Conservation (phyloP, 2,113 vertebrate genomes). For the Carassius carassius region DNA sequence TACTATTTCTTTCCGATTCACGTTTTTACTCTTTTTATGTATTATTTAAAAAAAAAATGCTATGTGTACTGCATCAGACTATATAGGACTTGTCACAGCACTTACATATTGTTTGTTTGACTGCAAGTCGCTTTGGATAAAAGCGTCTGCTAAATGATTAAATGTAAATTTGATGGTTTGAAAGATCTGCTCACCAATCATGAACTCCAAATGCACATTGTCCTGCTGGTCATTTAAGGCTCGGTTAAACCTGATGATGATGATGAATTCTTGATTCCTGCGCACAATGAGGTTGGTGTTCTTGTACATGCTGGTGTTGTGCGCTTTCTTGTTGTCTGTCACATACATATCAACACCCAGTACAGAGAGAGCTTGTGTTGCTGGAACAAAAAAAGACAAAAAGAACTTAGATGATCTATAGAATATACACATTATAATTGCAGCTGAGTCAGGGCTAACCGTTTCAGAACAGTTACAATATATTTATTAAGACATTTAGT, state of each 20-base stretch:
- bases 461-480: background rate
- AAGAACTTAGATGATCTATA: background rate
- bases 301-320: constrained; percentile 77
- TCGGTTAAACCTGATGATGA: constrained; percentile 76
- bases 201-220: constrained; percentile 76
- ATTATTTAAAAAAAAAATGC: no score
- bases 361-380: constrained; percentile 19
- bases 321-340: constrained; percentile 74
- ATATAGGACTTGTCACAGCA: no score
- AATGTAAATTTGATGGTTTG: no score
- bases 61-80: no score
- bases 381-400: constrained; percentile 24
- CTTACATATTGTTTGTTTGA: no score
- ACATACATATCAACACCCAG: constrained; percentile 71
- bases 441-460: no score
- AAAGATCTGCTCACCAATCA: constrained; percentile 78
- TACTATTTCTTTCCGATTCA: no score
- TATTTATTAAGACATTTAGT: background rate
- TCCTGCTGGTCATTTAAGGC: constrained; percentile 67
- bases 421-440: background rate
- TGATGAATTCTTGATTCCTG: background rate
- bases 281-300: constrained; percentile 76
- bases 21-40: no score
- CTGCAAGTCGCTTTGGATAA: background rate
- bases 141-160: no score